Base-by-base conservation (phyloP, 2,113 vertebrate species). In the Neotoma lepida region DNA sequence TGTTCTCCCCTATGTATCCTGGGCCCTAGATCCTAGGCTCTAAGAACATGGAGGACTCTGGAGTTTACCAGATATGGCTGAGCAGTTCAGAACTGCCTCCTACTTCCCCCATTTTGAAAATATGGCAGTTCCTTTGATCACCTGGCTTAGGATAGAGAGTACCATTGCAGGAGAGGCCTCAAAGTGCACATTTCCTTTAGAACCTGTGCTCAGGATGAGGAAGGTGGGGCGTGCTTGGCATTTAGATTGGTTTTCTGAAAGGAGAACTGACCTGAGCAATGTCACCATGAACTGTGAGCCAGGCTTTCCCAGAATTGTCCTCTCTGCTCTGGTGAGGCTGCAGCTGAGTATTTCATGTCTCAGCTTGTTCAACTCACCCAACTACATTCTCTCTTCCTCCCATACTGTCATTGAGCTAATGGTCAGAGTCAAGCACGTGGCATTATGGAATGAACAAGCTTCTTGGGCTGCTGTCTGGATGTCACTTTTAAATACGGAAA, bases 391-490 rank as follows among this genome's bases (percentile, higher is more conserved):
- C 33, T 93, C 56, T 80, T 6, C 51, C 68, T 92, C 82, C 76
- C 87, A 70, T 9, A 1, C 80, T 51, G 58, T 94, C 85, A 56
- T 87, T 95, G 97, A 94, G 80, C 96, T 95, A 58, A 81, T 84
- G 80, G 63, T 92, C 78, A 89, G 58, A 86, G 78, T 96, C 87
- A 94, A 68, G 71, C 77, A 9, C 87, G 66, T 89, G 88, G 81
- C 64, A 86, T 71, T 56, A 49, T 6, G 4, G 41, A 68, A 77
- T 88, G 64, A 58, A 46, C 70, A 39, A 76, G 39, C 73, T 80
- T 95, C 91, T 93, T 46, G 85, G 84, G 74, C 87, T 94, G 33
- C 88, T 91, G 90, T 95, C 54, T 94, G 58, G 70, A 54, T 96
- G 54, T 91, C 49, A 26, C 56, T 74, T 87, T 76, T 94, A 89